phyloP scores from a whole-genome alignment of 2,113 vertebrate species.

The Agapornis roseicollis region DNA sequence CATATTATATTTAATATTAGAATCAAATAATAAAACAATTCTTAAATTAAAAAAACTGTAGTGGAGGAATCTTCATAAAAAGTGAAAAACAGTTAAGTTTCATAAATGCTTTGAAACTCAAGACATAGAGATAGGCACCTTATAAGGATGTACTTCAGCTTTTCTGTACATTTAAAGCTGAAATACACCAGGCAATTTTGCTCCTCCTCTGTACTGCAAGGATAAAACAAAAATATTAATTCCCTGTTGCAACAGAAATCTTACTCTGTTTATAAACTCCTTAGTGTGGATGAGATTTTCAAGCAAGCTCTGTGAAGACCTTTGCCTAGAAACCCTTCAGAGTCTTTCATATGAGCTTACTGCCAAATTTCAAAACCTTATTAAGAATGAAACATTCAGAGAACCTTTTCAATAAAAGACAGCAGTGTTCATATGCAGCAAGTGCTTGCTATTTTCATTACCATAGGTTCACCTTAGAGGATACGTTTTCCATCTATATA shows the following conservation, averaged over 20 bases:
- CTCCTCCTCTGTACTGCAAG: background rate
- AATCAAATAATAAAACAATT: background rate
- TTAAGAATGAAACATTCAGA: background rate
- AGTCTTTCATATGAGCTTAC: background rate
- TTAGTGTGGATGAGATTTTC: background rate
- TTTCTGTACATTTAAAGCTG: background rate
- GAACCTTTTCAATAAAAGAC: background rate
- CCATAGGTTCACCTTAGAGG: background rate
- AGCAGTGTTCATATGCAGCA: background rate
- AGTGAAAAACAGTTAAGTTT: background rate
- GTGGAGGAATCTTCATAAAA: background rate
- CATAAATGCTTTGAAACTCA: background rate
- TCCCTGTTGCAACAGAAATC: background rate
- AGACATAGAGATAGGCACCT: background rate
- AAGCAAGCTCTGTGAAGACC: background rate
- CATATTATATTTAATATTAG: background rate
- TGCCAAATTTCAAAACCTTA: background rate
- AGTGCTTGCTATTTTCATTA: background rate
- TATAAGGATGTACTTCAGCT: background rate
- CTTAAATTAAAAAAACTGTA: background rate
- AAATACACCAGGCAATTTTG: background rate
- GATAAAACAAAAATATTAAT: background rate
- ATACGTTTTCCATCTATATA: background rate
- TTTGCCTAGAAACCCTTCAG: background rate
- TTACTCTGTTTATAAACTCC: background rate